Base-by-base conservation (phyloP, 2,888 invertebrate genomes). In the Orgyia antiqua region DNA sequence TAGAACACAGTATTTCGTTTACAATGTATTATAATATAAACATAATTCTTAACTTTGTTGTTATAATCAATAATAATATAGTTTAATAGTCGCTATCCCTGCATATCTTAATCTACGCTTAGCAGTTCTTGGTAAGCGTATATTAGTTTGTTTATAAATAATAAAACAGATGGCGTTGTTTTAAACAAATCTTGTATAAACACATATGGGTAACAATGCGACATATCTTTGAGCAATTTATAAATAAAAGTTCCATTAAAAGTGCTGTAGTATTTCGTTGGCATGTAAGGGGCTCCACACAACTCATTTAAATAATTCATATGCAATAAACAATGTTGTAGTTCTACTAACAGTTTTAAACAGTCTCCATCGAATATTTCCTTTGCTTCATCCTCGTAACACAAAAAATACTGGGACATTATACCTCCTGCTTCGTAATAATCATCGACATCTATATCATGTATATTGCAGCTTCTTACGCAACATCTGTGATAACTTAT, bases 171-270 rank as follows among this genome's bases (percentile, higher is more conserved):
- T n/a, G n/a, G n/a, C n/a, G n/a, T n/a, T n/a, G n/a, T n/a, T n/a
- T n/a, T 6, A 15, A 50, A 36, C 11, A 38, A 10, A 6, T 24
- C 4, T 2, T 28, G 28, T 1, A 48, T 24, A 24, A 36, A 45
- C 8, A 24, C 13, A 4, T 31, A 31, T 1, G 8, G 7, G 5
- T 39, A 13, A 0, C 6, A 2, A 0, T 8, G 18, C 1, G 8
- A 9, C 11, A 54, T 43, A 1, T 40, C 35, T 8, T 24, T 29
- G 5, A 53, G 30, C 1, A 64, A 8, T 11, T 58, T 58, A 21
- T 54, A 65, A 1, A 63, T 42, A 31, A 68, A 59, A 0, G 61
- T 63, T 1, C 52, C 68, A 26, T 65, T 68, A 19, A 53, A 65
- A 0, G 52, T 42, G 28, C 38, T 56, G 10, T 47, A 48, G 25